Percentiles rank a stretch among this genome's conserved stretches.
phyloP scores from a whole-genome alignment of 1,140 invertebrate genomes.

The Batillaria attramentaria region DNA sequence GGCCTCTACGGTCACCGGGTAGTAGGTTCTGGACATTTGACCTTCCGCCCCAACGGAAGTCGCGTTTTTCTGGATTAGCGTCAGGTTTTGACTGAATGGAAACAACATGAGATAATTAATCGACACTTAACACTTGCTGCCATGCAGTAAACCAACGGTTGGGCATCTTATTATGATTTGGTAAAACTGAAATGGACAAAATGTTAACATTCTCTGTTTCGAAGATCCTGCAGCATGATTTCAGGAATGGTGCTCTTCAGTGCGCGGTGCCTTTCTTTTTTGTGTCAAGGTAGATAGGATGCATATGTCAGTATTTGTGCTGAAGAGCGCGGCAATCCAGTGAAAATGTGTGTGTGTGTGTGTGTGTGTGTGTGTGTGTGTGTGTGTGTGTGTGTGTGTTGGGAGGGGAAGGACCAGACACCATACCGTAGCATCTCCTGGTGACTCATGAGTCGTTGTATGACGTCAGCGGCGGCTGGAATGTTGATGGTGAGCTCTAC shows the following conservation, averaged over 20 bases:
- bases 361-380: constrained; percentile 19
- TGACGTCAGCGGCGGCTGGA: constrained; percentile 2
- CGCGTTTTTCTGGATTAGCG: too few relatives aligned
- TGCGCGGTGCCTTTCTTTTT: too few relatives aligned
- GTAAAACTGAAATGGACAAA: too few relatives aligned
- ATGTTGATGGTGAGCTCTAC: constrained; percentile 34
- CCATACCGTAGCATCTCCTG: not conserved
- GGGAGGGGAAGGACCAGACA: not conserved
- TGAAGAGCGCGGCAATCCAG: too few relatives aligned
- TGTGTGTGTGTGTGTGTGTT: constrained; percentile 7
- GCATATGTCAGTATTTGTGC: not conserved
- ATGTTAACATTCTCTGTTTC: too few relatives aligned
- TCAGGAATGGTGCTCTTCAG: too few relatives aligned
- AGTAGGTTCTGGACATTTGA: constrained; percentile 35
- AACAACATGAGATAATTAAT: not conserved
- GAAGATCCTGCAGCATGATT: too few relatives aligned
- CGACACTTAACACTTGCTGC: not conserved
- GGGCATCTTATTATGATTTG: too few relatives aligned
- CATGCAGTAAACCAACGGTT: not conserved
- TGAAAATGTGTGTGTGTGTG: too few relatives aligned
- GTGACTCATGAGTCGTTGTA: not conserved
- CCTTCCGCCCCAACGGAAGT: not conserved
- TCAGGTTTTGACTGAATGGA: too few relatives aligned
- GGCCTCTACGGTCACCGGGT: constrained; percentile 39
- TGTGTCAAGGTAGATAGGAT: too few relatives aligned